Percentiles rank a stretch among this genome's conserved stretches.
These are phyloP conservation scores for Eulemur rufifrons DNA, from an alignment of 2,113 vertebrate species.

Conservation along the genomic window DNA sequence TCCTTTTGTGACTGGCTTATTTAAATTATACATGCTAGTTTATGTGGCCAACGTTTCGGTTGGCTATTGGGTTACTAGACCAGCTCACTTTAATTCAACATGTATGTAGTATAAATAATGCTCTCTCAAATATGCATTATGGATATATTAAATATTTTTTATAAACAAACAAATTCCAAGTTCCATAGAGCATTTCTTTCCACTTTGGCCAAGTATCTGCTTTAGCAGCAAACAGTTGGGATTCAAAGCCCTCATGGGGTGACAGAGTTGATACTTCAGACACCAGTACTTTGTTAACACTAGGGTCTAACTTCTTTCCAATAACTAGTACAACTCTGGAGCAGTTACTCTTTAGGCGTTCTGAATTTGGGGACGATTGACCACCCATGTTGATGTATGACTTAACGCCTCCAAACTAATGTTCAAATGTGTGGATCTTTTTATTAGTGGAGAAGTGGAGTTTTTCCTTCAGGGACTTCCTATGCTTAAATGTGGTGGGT, in stretches of 20 bases:
- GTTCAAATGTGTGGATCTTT: neutral
- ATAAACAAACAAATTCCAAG: neutral
- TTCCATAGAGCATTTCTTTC: neutral
- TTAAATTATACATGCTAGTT: neutral
- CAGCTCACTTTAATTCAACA: neutral
- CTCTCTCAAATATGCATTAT: neutral
- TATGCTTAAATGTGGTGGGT: neutral
- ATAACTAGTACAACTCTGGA: neutral
- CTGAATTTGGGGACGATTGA: slow-evolving; percentile 18
- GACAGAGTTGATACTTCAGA: neutral
- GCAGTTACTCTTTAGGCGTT: neutral
- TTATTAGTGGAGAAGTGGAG: neutral
- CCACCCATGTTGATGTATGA: neutral
- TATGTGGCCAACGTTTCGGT: neutral
- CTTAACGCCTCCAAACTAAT: neutral
- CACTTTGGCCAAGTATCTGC: neutral
- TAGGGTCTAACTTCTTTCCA: neutral
- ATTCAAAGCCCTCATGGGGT: neutral
- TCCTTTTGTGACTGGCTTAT: neutral
- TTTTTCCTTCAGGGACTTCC: neutral
- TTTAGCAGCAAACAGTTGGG: neutral
- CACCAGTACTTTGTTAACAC: neutral
- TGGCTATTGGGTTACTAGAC: neutral
- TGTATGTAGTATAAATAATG: neutral
- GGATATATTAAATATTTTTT: neutral